Percentiles rank a stretch among this genome's conserved stretches.
These are phyloP conservation scores for Avahi laniger DNA, from an alignment of 2,797 vertebrate genomes.

Conservation along the genomic window DNA sequence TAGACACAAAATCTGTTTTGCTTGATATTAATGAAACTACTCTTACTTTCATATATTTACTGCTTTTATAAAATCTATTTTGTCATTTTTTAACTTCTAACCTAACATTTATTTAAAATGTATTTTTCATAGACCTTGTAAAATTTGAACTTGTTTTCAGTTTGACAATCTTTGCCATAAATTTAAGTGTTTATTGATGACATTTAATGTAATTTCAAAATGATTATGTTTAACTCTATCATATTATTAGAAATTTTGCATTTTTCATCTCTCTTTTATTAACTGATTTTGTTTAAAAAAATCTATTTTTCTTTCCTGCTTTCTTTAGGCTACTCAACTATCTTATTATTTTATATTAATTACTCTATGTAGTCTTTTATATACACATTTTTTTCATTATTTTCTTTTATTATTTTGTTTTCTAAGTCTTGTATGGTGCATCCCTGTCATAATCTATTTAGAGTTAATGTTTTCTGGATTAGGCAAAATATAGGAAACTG, in stretches of 20 bases:
- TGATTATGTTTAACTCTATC: background rate
- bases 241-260: background rate
- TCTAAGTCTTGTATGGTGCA: background rate
- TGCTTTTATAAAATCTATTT: background rate
- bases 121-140: background rate
- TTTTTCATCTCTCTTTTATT: background rate
- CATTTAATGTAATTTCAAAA: background rate
- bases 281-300: background rate
- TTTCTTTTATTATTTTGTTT: background rate
- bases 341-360: background rate
- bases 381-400: background rate
- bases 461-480: background rate
- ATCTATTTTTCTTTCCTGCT: background rate
- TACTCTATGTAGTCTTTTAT: background rate
- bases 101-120: background rate
- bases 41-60: background rate
- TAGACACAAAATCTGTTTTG: background rate
- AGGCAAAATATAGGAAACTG: background rate
- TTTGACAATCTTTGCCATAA: background rate
- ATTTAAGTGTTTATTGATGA: background rate
- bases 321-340: background rate
- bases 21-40: background rate
- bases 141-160: background rate
- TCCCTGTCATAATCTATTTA: background rate
- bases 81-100: background rate